Evolutionary conservation across 2,797 vertebrate species (phyloP).

Genomic region (Australoheros facetus): DNA sequence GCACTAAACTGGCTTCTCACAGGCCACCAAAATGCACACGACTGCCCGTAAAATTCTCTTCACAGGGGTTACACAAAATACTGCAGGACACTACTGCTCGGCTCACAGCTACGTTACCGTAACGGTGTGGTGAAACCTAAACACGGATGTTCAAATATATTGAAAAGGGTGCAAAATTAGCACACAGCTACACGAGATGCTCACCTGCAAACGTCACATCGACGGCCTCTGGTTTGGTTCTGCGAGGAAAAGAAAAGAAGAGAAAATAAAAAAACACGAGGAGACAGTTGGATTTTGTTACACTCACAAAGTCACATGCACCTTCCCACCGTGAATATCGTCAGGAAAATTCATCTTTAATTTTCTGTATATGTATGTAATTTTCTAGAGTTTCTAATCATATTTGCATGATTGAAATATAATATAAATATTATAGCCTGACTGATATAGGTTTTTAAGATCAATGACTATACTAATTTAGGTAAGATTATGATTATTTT

Average conservation of each 20-base stretch:
- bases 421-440: neutral
- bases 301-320: fast-evolving
- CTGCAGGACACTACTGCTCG: neutral
- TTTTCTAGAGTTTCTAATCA: neutral
- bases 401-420: neutral
- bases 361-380: no score
- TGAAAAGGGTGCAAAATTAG: neutral
- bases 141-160: neutral
- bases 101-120: no score
- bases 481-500: no score
- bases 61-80: neutral
- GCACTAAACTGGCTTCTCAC: neutral
- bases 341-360: neutral
- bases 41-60: neutral
- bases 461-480: fast-evolving
- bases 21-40: neutral
- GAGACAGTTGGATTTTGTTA: neutral
- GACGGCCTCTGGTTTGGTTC: conserved; percentile 98
- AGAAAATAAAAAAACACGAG: neutral
- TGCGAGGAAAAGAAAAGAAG: conserved; percentile 59
- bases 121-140: neutral
- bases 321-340: neutral
- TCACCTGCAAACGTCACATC: conserved; percentile 99
- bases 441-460: neutral
- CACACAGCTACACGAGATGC: neutral